These are phyloP conservation scores for Eupithecia exiguata DNA, from an alignment of 2,888 invertebrate genomes.

Conservation along the genomic window DNA sequence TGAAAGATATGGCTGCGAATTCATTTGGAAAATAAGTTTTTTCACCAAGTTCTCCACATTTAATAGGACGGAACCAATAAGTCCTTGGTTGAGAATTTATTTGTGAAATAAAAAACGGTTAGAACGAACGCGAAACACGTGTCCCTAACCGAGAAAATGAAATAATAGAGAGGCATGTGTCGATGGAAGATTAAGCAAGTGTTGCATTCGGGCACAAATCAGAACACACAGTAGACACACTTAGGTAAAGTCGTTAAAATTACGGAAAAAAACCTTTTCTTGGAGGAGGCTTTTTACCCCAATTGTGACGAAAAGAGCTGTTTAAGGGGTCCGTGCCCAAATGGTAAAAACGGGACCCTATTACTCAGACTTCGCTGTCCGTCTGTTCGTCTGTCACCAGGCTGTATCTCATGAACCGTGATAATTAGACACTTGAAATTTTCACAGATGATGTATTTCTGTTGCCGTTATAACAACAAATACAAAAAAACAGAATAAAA, in stretches of 20 bases:
- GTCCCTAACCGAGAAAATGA: conserved; percentile 52
- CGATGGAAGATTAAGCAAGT: conserved; percentile 79
- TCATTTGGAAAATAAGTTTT: conserved; percentile 11
- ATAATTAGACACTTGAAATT: too few relatives aligned
- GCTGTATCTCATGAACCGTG: too few relatives aligned
- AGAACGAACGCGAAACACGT: conserved; percentile 68
- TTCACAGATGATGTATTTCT: too few relatives aligned
- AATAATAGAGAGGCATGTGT: conserved; percentile 71
- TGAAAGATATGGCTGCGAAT: conserved; percentile 47
- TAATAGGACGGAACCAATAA: not conserved
- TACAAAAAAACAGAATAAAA: too few relatives aligned
- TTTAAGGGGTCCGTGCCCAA: too few relatives aligned
- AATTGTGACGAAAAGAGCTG: too few relatives aligned
- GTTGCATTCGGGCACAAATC: conserved; percentile 53
- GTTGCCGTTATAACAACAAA: too few relatives aligned
- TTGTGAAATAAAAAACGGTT: conserved; percentile 46
- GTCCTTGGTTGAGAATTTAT: not conserved
- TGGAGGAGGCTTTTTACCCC: too few relatives aligned
- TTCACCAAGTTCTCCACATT: not conserved
- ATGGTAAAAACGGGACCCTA: too few relatives aligned
- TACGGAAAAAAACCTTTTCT: not conserved
- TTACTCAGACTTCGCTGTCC: too few relatives aligned
- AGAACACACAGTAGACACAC: conserved; percentile 11
- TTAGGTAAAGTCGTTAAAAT: too few relatives aligned
- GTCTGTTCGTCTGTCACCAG: too few relatives aligned